Base-by-base conservation (phyloP, 2,113 vertebrate species). In the Catharus fuscescens region DNA sequence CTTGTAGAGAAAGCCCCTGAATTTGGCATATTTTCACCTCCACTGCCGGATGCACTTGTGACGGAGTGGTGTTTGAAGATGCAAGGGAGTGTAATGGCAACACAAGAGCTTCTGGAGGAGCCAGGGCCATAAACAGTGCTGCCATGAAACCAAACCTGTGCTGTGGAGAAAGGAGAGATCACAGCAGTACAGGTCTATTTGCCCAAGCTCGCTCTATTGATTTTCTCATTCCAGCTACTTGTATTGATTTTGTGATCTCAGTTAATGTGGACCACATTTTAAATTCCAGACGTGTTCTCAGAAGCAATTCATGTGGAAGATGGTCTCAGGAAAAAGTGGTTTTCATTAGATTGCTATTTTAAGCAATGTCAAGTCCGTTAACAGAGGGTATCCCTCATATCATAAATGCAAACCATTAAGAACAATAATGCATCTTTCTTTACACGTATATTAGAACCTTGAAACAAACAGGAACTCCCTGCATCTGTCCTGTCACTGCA, bases 171-270 rank as follows among this genome's bases (percentile, higher is more conserved):
- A 94, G 57, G 32, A 84, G 90, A 84, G 59, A 83, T 91, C 92
- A 93, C n/a, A 64, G 74, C 69, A 83, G 34, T 74, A 76, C 28
- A n/a, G 65, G 50, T 90, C 88, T 95, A 73, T 88, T 92, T 94
- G 82, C 69, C 69, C 64, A 74, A 38, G 56, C 56, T 90, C 0
- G 0, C 60, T 83, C 32, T 90, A 94, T 91, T 64, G 82, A 93
- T 86, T 95, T 95, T 94, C 83, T 92, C 67, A 52, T 82, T 95
- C 47, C 61, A 71, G 32, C 47, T 66, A 32, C 59, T 82, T 80
- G n/a, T 81, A 92, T 92, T 86, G 90, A 91, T 96, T 96, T 92
- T 93, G 86, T 86, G 82, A 93, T 88, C 64, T 92, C 48, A 80
- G 48, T 80, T 93, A 83, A 80, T 78, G 65, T 48, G 79, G 64